Conservation (phyloP, 2,797 vertebrate genomes). For the Acanthurus tractus region DNA sequence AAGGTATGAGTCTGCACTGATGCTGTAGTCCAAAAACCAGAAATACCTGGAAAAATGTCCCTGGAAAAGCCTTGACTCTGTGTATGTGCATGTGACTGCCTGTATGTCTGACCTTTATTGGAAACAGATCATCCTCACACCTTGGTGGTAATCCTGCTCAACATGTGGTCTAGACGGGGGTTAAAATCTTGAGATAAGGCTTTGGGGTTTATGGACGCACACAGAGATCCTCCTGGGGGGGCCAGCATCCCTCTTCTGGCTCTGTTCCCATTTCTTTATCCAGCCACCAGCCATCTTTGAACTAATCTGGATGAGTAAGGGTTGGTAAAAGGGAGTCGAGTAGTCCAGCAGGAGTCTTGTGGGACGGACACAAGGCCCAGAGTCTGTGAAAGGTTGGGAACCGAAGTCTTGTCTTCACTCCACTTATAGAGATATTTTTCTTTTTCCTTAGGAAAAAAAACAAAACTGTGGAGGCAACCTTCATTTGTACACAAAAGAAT, state of each 20-base stretch:
- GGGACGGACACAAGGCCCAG: no score
- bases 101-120: slow-evolving; percentile 11
- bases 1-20: neutral
- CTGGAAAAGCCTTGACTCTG: slow-evolving; percentile 9
- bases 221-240: slow-evolving; percentile 24
- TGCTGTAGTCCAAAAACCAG: neutral
- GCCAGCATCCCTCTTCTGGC: slow-evolving; percentile 14
- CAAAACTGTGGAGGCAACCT: no score
- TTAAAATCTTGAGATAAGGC: slow-evolving; percentile 56
- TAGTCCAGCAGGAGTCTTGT: no score
- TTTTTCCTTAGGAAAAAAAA: no score
- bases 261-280: slow-evolving; percentile 43
- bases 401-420: no score
- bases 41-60: slow-evolving; percentile 3
- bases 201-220: slow-evolving; percentile 39
- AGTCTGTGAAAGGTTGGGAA: no score
- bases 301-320: slow-evolving; percentile 55
- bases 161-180: slow-evolving; percentile 53
- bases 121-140: slow-evolving; percentile 50
- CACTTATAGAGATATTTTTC: no score
- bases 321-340: neutral
- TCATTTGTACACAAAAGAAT: no score
- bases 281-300: slow-evolving; percentile 56
- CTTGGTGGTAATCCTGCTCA: slow-evolving; percentile 54
- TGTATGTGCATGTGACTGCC: neutral